Base-by-base conservation (phyloP, 2,797 vertebrate genomes). In the Chelidonichthys spinosus region DNA sequence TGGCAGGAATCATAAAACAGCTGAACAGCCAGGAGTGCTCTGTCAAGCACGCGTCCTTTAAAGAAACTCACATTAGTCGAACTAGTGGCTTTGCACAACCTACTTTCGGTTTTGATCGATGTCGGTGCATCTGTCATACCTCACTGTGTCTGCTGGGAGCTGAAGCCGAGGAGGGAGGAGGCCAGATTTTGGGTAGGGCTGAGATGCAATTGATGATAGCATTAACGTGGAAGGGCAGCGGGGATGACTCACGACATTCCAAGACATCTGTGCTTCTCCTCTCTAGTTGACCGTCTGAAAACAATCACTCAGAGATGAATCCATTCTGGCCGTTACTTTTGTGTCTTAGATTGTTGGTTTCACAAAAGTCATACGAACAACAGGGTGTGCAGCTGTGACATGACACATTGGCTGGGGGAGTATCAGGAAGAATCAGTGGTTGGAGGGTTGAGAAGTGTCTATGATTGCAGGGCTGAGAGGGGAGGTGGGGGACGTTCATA, bases 181-280 rank as follows among this genome's bases (percentile, higher is more conserved):
- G 47, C 63, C 82, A 85, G 63, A 79, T 43, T 61, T 36, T 37
- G 15, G 77, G 76, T 71, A 25, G 69, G 69, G 67, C 53, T 25
- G 53, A 81, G 58, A 54, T 53, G 39, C 46, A 78, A 85, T 86
- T 87, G 83, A 90, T 86, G 67, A 78, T 36, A 25, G 83, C 56
- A 76, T 87, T 87, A 87, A 75, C 83, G 79, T 77, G 76, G 60
- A 78, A 69, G 69, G 84, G 76, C 75, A 80, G 46, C 69, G 3
- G 77, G 74, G 60, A 83, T 11, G 17, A 84, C 58, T 86, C 65
- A 53, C 18, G 54, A 33, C 74, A 82, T 88, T 87, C 76, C 82
- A 70, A 61, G 71, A 83, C 84, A 87, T 87, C 84, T 89, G 83
- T 0, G 58, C 63, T 63, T 76, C 65, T 85, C 67, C 65, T 79